Base-by-base conservation (phyloP, 2,113 vertebrate species). In the Gorsachius goisagi region DNA sequence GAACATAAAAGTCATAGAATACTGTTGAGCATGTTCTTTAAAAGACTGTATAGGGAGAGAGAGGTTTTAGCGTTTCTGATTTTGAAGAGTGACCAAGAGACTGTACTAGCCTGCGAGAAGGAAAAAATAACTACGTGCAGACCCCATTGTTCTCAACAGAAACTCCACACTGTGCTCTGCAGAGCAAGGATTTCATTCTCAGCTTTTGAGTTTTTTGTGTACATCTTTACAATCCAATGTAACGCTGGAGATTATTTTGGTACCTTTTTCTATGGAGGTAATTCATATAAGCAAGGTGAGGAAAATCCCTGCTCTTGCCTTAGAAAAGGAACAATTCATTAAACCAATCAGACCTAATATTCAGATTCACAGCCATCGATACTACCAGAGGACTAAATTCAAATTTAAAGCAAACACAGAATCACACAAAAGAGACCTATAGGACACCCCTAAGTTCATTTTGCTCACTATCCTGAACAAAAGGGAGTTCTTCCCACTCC, bases 61-160 rank as follows among this genome's bases (percentile, higher is more conserved):
- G 33, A 17, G 20, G 15, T 2, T 67, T 90, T n/a, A 35, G 15
- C 10, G 12, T 63, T 90, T 88, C 35, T 59, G 23, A 67, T 71
- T 78, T 45, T 79, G 58, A 79, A 88, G 22, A 83, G 5, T 21
- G 14, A 50, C 83, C 27, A 62, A 80, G 37, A 47, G 7, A 39
- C 12, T n/a, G 6, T 39, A 73, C 10, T 50, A 77, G 30, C 8
- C 28, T 37, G 15, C 6, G 2, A 58, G 30, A 64, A 68, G 23
- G 11, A 33, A 73, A 67, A 83, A 69, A 47, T 5, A 12, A 32
- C n/a, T 37, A 19, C 0, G 0, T 49, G 41, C 41, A 53, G 63
- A 73, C 10, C 5, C 10, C 24, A 30, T 0, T 89, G 69, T 28
- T 47, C 33, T 53, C 58, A 69, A 20, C 0, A 75, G 58, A 64